Percentiles rank a stretch among this genome's conserved stretches.
These are phyloP conservation scores for Baryphthengus martii DNA, from an alignment of 2,113 vertebrate species.

Conservation along the genomic window DNA sequence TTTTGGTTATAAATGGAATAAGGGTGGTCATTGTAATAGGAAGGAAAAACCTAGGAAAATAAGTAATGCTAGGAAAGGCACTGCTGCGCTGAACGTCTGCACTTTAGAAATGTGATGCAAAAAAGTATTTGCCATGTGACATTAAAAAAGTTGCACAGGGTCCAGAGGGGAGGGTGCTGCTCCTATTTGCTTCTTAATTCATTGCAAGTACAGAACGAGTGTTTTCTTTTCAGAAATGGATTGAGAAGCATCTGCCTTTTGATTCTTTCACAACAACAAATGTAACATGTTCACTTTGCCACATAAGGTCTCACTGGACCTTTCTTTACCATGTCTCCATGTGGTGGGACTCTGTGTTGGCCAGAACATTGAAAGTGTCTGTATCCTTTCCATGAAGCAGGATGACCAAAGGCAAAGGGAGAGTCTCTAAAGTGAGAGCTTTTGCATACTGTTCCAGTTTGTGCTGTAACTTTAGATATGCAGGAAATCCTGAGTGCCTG, in stretches of 20 bases:
- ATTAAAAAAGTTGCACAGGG: not conserved
- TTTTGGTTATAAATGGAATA: not conserved
- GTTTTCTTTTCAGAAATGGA: not conserved
- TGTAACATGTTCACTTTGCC: not conserved
- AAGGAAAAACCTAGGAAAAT: not conserved
- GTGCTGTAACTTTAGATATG: not conserved
- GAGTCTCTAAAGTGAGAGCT: not conserved
- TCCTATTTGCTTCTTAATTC: not conserved
- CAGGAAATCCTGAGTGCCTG: not conserved
- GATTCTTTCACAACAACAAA: not conserved
- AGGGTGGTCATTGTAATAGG: not conserved
- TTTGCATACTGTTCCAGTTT: not conserved
- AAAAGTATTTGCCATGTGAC: not conserved
- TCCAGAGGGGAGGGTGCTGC: not conserved
- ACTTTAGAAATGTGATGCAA: not conserved
- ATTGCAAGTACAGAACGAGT: not conserved
- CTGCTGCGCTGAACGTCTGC: not conserved
- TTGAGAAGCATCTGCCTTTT: not conserved
- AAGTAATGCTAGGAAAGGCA: too few species aligned
- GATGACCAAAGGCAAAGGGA: not conserved
- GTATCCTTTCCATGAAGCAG: not conserved
- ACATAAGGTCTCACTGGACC: not conserved
- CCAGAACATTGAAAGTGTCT: not conserved
- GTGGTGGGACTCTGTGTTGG: rapidly evolving
- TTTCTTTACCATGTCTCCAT: not conserved